phyloP scores from a whole-genome alignment of 2,113 vertebrate genomes.

The Pseudolaguvia tuberculata region DNA sequence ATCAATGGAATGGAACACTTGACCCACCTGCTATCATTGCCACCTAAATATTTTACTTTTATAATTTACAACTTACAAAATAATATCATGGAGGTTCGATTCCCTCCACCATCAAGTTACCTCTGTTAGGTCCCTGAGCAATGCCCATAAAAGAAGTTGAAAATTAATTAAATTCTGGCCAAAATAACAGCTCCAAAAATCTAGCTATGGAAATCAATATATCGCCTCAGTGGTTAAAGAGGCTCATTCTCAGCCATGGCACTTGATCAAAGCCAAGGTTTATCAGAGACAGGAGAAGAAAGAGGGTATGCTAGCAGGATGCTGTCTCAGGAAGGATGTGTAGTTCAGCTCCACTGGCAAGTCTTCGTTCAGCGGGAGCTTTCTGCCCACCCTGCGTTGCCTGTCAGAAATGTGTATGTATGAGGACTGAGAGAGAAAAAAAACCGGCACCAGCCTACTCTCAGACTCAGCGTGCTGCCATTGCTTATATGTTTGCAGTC shows the following conservation, averaged over 20 bases:
- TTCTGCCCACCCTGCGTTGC: slow-evolving; percentile 2
- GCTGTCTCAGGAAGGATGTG: slow-evolving; percentile 20
- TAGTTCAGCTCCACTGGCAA: slow-evolving; percentile 26
- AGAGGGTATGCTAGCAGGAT: slow-evolving; percentile 22
- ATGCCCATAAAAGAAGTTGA: too few relatives aligned
- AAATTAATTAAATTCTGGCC: too few relatives aligned
- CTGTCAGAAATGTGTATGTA: background rate
- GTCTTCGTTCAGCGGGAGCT: slow-evolving; percentile 20
- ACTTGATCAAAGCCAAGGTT: slow-evolving; percentile 39
- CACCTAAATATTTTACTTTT: too few relatives aligned
- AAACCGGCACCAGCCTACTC: slow-evolving; percentile 4
- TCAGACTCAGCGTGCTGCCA: slow-evolving; percentile 4
- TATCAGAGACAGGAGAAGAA: slow-evolving; percentile 12
- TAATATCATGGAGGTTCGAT: too few relatives aligned
- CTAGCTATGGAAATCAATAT: too few relatives aligned
- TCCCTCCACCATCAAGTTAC: too few relatives aligned
- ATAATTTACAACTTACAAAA: too few relatives aligned
- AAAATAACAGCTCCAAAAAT: background rate
- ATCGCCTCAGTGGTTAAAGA: background rate
- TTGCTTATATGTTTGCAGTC: slow-evolving; percentile 25
- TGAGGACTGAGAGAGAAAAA: background rate
- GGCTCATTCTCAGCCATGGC: slow-evolving; percentile 31
- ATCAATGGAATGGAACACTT: too few relatives aligned
- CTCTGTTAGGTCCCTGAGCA: too few relatives aligned
- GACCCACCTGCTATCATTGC: too few relatives aligned